Evolutionary conservation across 2,888 invertebrate species (phyloP).

Genomic region (Caenorhabditis sulstoni): DNA sequence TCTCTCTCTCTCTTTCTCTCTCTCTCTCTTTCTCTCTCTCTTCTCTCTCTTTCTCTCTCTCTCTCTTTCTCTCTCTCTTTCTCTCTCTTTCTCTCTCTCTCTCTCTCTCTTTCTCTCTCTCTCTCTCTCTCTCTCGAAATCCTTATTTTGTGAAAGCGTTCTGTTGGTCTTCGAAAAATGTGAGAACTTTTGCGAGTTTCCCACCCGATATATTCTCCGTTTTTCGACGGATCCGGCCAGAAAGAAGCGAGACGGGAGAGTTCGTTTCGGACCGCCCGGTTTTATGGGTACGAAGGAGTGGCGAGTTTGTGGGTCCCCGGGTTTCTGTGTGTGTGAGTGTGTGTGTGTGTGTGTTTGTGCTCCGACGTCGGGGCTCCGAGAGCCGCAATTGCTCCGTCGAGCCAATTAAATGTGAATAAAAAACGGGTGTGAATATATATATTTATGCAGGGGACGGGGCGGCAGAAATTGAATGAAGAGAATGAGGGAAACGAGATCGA

Average conservation of each 20-base stretch:
- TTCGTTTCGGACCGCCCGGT: constrained; percentile 9
- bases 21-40: too few relatives aligned
- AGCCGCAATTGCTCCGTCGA: constrained; percentile 22
- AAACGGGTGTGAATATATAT: constrained; percentile 40
- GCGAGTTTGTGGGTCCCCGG: constrained; percentile 2
- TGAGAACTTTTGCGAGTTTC: constrained; percentile 1
- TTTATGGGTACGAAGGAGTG: constrained; percentile 1
- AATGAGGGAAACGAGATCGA: background rate
- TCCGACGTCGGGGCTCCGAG: background rate
- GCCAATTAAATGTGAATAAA: constrained; percentile 57
- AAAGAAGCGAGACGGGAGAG: background rate
- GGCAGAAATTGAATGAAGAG: background rate
- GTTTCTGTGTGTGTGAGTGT: constrained; percentile 3
- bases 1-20: too few relatives aligned
- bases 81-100: too few relatives aligned
- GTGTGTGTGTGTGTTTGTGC: constrained; percentile 2
- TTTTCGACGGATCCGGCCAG: background rate
- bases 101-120: too few relatives aligned
- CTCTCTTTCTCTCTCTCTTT: too few relatives aligned
- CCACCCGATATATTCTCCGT: background rate
- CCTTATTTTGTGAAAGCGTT: too few relatives aligned
- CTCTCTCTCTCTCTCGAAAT: background rate
- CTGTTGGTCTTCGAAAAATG: constrained; percentile 1
- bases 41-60: too few relatives aligned
- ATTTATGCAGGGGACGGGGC: constrained; percentile 23